Evolutionary conservation across 2,113 vertebrate species (phyloP).

Genomic region (Geothlypis trichas): DNA sequence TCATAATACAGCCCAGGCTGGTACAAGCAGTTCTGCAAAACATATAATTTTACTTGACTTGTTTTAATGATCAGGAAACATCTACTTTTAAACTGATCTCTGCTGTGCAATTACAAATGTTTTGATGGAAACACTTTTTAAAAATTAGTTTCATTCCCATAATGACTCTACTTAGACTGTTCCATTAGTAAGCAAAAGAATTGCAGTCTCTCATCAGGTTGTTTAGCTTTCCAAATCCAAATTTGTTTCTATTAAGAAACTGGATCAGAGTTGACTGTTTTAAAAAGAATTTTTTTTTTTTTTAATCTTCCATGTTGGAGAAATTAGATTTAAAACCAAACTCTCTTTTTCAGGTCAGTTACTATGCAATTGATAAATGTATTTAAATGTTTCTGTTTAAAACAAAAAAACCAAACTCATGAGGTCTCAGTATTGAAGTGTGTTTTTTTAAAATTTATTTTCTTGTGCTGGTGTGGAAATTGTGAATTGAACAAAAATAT

Average conservation of each 20-base stretch:
- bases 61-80: slow-evolving; percentile 53
- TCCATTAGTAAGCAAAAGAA: slow-evolving; percentile 19
- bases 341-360: background rate
- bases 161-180: background rate
- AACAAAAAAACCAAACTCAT: background rate
- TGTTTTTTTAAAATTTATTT: background rate
- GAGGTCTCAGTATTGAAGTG: background rate
- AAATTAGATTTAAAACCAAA: background rate
- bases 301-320: background rate
- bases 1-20: slow-evolving; percentile 29
- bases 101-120: slow-evolving; percentile 47
- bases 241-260: background rate
- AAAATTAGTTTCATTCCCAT: slow-evolving; percentile 15
- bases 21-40: slow-evolving; percentile 46
- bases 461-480: background rate
- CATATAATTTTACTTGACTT: slow-evolving; percentile 29
- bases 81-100: slow-evolving; percentile 43
- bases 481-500: background rate
- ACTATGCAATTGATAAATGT: background rate
- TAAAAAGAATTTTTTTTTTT: background rate
- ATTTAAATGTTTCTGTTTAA: background rate
- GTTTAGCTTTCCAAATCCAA: background rate
- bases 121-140: slow-evolving; percentile 33
- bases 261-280: background rate
- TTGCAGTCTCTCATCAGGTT: background rate